phyloP scores from a whole-genome alignment of 1,140 invertebrate species.

The Semibalanus balanoides region DNA sequence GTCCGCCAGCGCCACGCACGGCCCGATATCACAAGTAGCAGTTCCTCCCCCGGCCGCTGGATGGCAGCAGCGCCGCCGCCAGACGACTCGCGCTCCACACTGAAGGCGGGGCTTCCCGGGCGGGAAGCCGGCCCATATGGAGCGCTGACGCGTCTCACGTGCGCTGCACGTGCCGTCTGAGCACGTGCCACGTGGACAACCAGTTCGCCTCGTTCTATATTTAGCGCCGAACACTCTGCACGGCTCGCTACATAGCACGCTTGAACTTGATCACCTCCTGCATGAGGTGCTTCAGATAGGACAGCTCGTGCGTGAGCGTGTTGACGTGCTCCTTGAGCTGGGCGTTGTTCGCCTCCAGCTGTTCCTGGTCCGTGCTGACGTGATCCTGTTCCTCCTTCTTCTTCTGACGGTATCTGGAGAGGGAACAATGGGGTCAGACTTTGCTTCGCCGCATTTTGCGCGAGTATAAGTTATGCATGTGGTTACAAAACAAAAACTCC shows the following conservation, averaged over 20 bases:
- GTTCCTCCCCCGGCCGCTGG: neutral
- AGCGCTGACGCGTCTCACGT: neutral
- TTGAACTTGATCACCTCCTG: neutral
- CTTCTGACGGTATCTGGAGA: neutral
- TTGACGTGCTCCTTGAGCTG: conserved; percentile 1
- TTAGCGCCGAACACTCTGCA: no score
- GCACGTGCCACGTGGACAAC: no score
- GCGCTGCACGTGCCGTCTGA: neutral
- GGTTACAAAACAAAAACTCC: no score
- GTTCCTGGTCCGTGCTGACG: neutral
- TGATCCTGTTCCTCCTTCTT: neutral
- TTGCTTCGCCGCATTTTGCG: no score
- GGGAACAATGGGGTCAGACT: neutral
- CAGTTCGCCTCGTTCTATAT: neutral
- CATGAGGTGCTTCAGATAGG: neutral
- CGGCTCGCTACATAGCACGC: neutral
- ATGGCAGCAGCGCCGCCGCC: neutral
- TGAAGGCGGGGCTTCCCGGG: no score
- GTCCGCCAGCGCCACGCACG: neutral
- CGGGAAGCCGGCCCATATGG: no score
- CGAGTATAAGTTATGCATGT: no score
- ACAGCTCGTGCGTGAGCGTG: neutral
- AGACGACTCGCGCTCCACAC: no score
- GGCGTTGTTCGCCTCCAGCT: neutral
- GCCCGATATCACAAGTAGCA: neutral